A percentile compares a stretch with the other conserved stretches of the same genome.
Evolutionary conservation across 2,113 vertebrate species (phyloP).

Genomic region (Oryzias melastigma): DNA sequence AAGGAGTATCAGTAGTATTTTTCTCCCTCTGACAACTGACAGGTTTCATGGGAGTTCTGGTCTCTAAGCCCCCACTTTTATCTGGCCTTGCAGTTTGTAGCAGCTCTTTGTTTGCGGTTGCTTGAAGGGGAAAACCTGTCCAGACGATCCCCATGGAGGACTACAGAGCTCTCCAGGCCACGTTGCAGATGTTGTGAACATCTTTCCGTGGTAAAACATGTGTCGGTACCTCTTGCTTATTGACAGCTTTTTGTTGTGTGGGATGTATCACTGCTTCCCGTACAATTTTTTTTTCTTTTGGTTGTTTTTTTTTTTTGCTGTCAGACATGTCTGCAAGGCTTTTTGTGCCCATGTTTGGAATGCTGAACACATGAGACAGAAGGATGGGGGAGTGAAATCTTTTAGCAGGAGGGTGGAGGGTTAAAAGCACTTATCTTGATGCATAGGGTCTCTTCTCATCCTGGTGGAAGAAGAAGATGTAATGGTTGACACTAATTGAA

Average conservation of each 20-base stretch:
- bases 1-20: not conserved
- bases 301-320: not conserved
- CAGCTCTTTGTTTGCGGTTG: constrained; percentile 39
- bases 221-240: constrained; percentile 40
- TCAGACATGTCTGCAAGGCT: constrained; percentile 43
- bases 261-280: constrained; percentile 27
- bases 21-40: constrained; percentile 6
- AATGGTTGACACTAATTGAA: constrained; percentile 65
- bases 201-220: constrained; percentile 14
- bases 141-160: constrained; percentile 35
- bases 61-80: constrained; percentile 23
- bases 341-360: constrained; percentile 26
- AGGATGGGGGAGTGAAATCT: constrained; percentile 13
- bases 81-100: constrained; percentile 38
- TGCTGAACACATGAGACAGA: constrained; percentile 16
- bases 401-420: constrained; percentile 38
- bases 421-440: constrained; percentile 70
- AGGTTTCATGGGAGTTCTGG: constrained; percentile 8
- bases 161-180: constrained; percentile 28
- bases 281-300: not conserved
- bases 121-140: constrained; percentile 48
- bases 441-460: constrained; percentile 53
- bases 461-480: constrained; percentile 55
- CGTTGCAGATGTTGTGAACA: constrained; percentile 33
- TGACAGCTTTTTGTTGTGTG: constrained; percentile 32